Evolutionary conservation across 35 echinoderm and acorn worm species (phyloP).

Genomic region (Acanthaster planci): DNA sequence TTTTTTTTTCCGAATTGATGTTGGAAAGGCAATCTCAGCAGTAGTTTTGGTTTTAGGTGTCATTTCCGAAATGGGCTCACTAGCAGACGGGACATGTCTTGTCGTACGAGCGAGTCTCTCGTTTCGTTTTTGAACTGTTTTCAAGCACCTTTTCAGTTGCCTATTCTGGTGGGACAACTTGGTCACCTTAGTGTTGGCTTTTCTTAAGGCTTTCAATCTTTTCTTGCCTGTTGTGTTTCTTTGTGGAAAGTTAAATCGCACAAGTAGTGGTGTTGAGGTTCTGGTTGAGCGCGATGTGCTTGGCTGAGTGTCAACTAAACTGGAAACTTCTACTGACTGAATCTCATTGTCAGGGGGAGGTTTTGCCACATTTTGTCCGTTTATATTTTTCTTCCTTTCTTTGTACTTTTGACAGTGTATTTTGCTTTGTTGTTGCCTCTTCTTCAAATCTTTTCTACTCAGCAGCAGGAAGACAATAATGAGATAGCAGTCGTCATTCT

Average conservation of each 20-base stretch:
- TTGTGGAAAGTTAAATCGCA: conserved; percentile 9
- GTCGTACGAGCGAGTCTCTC: conserved; percentile 24
- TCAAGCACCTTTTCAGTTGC: neutral
- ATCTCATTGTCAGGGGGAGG: neutral
- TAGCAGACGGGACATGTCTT: neutral
- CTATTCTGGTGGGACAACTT: neutral
- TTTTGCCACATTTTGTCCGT: neutral
- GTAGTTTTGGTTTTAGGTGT: conserved; percentile 35
- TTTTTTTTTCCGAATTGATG: conserved; percentile 33
- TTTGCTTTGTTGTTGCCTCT: conserved; percentile 23
- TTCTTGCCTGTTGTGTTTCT: neutral
- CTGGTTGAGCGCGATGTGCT: conserved; percentile 39
- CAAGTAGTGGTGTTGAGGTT: conserved; percentile 15
- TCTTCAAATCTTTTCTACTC: conserved; percentile 5
- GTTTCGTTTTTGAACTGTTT: conserved; percentile 24
- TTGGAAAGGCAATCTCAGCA: conserved; percentile 10
- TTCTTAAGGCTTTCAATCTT: conserved; percentile 24
- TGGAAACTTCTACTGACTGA: conserved; percentile 13
- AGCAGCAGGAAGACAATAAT: conserved; percentile 48
- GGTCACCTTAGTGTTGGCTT: conserved; percentile 11
- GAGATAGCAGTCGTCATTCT: conserved; percentile 41
- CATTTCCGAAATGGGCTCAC: conserved; percentile 3
- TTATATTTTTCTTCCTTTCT: conserved; percentile 35
- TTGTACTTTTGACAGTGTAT: conserved; percentile 32
- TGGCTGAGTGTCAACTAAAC: neutral